These are phyloP conservation scores for Polyodon spathula DNA, from an alignment of 2,113 vertebrate species.

Conservation along the genomic window DNA sequence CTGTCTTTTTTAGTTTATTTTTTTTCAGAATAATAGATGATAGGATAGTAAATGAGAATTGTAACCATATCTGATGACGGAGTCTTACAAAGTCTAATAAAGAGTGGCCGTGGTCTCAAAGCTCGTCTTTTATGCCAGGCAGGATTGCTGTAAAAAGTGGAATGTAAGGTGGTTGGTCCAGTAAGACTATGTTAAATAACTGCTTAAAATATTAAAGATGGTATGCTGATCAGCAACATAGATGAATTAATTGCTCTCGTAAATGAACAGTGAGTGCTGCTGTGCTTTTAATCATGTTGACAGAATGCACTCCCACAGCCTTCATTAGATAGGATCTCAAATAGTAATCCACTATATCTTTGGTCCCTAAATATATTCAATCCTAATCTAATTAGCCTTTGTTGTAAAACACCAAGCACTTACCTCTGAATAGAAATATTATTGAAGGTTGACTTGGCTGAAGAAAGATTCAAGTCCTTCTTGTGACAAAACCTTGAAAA, in stretches of 20 bases:
- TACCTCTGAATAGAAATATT: neutral
- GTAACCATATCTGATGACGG: neutral
- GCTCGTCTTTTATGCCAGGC: slow-evolving; percentile 5
- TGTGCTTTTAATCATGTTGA: neutral
- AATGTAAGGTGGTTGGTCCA: too few species aligned
- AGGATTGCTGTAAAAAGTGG: neutral
- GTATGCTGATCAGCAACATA: neutral
- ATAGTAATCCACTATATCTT: neutral
- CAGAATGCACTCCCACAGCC: neutral
- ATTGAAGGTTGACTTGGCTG: neutral
- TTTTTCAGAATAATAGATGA: too few species aligned
- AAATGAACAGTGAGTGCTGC: slow-evolving; percentile 4
- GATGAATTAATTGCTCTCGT: slow-evolving; percentile 1
- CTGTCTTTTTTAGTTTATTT: too few species aligned
- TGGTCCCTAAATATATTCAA: neutral
- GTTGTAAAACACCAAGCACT: neutral
- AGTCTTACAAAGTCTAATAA: neutral
- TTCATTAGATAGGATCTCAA: neutral
- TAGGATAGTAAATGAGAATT: neutral
- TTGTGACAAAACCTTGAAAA: neutral
- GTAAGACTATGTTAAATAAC: slow-evolving; percentile 1
- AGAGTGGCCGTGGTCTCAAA: neutral
- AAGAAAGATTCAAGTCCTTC: neutral
- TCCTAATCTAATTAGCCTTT: slow-evolving; percentile 10
- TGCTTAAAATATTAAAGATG: slow-evolving; percentile 6